A percentile compares a stretch with the other conserved stretches of the same genome.
Conservation (phyloP, 2,888 invertebrate genomes). For the Drosophila hawaiiensis region DNA sequence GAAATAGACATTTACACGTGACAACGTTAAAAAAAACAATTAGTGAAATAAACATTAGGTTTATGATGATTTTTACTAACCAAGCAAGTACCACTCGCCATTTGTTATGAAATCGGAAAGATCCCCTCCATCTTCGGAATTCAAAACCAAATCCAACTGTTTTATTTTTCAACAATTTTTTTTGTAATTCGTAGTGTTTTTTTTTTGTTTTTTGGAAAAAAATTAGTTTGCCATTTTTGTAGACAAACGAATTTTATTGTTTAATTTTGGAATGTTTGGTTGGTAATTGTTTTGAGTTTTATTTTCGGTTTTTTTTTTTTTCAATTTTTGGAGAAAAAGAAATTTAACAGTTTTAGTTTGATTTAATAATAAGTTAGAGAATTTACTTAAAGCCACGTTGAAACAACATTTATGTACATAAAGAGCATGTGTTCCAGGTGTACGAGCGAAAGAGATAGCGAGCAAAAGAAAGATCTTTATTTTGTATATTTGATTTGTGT, state of each 20-base stretch:
- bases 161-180: constrained; percentile 63
- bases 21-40: constrained; percentile 65
- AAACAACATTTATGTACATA: constrained; percentile 81
- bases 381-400: constrained; percentile 69
- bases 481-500: constrained; percentile 30
- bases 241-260: constrained; percentile 53
- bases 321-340: constrained; percentile 67
- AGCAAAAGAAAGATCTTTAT: constrained; percentile 46
- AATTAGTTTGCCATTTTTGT: constrained; percentile 50
- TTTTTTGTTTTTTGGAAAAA: constrained; percentile 32
- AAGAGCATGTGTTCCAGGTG: constrained; percentile 73
- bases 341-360: constrained; percentile 72
- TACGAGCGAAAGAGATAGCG: constrained; percentile 56
- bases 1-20: constrained; percentile 66
- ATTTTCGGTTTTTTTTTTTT: constrained; percentile 36
- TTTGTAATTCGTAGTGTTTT: constrained; percentile 30
- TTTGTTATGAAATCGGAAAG: constrained; percentile 98
- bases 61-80: constrained; percentile 88
- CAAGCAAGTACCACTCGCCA: constrained; percentile 99
- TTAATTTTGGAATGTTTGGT: constrained; percentile 42
- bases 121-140: constrained; percentile 97
- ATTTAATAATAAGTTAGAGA: constrained; percentile 47
- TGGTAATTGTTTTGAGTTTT: constrained; percentile 69
- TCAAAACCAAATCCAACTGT: constrained; percentile 98
- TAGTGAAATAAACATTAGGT: constrained; percentile 68